Conservation (phyloP, 2,888 invertebrate species). For the Pasiphila rectangulata region DNA sequence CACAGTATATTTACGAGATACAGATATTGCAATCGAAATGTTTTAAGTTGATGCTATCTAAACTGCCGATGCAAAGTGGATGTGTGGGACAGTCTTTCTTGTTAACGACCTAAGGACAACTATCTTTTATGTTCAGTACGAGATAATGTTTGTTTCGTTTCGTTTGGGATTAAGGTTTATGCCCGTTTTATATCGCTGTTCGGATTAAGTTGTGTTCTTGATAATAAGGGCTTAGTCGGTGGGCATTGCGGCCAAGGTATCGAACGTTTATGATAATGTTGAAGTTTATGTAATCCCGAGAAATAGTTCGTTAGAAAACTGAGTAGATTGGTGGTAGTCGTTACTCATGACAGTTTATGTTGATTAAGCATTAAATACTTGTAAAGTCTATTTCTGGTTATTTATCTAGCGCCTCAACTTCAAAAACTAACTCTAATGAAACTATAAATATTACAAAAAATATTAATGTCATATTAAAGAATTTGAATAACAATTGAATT, state of each 20-base stretch:
- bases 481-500: no score
- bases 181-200: conserved; percentile 29
- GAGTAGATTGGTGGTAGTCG: conserved; percentile 2
- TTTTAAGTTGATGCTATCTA: conserved; percentile 58
- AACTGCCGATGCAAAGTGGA: conserved; percentile 55
- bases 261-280: conserved; percentile 18
- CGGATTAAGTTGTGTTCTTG: conserved; percentile 31
- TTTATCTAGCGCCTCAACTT: no score
- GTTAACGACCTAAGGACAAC: conserved; percentile 57
- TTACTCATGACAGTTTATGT: no score
- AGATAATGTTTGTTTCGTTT: conserved; percentile 41
- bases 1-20: conserved; percentile 42
- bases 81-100: conserved; percentile 63
- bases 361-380: no score
- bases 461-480: no score
- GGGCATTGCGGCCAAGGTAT: conserved; percentile 13
- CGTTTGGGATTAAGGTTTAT: conserved; percentile 34
- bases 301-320: conserved; percentile 1
- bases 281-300: conserved; percentile 14
- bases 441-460: no score
- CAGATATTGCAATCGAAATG: conserved; percentile 52
- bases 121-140: conserved; percentile 52
- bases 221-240: conserved; percentile 21
- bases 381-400: no score
- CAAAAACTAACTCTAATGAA: no score